Base-by-base conservation (phyloP, 1,140 invertebrate species). In the Lepidurus arcticus region DNA sequence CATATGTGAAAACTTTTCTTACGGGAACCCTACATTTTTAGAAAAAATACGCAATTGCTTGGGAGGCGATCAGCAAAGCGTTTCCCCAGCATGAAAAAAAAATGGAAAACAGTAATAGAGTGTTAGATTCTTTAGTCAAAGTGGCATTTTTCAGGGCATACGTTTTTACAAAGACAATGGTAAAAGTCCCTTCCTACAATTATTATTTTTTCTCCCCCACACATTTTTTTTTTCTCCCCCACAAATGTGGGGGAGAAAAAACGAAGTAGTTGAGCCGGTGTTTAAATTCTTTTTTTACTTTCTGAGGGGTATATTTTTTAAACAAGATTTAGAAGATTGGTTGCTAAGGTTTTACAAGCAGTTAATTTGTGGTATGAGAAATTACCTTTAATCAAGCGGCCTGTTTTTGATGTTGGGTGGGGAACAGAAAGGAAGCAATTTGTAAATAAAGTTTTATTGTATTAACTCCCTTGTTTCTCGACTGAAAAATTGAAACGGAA, bases 1-100 rank as follows among this genome's bases (percentile, higher is more conserved):
- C 94, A 96, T 85, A 96, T 96, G 93, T 95, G 86, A 89, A 80
- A 16, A 1, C 53, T 7, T n/a, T 13, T 65, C 13, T 65, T 7
- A 9, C 16, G 53, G 21, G 21, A 16, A 10, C 7, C 53, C 53
- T 21, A 65, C 0, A n/a, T 65, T 65, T 16, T n/a, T n/a, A 13
- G 53, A n/a, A 65, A 13, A 65, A 65, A 21, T 16, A 16, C 4
- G 45, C 4, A 47, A 65, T 13, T n/a, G 21, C 21, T 6, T 0
- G 53, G 53, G 13, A 65, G 53, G 21, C 6, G n/a, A 65, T 16
- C 53, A 8, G 53, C 53, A 21, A 65, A n/a, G 53, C 21, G 53
- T 21, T 65, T n/a, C n/a, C 53, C 21, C 53, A 16, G 53, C n/a
- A 65, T 21, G 16, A 65, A 65, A 65, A 47, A 65, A 47, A 47